Conservation (phyloP, 1,140 invertebrate species). For the Drosophila insularis region DNA sequence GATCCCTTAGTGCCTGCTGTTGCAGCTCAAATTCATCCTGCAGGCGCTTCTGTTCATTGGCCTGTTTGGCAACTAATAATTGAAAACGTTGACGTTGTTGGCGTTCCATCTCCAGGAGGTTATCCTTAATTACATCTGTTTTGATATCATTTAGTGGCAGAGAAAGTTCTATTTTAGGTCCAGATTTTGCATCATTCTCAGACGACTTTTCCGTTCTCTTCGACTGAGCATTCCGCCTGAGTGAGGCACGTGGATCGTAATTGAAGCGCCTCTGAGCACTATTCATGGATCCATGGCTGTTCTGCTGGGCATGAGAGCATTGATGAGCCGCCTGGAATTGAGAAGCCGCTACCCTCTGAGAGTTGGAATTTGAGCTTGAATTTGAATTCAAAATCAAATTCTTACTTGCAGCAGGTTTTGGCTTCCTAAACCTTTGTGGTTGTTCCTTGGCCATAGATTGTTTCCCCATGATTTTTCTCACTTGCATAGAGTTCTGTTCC, state of each 20-base stretch:
- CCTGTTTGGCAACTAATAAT: slow-evolving; percentile 36
- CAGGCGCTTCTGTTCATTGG: slow-evolving; percentile 40
- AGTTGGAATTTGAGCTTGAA: neutral
- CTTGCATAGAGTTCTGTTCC: neutral
- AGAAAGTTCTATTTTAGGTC: neutral
- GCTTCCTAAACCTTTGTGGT: neutral
- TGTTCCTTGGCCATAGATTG: neutral
- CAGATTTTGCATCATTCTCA: neutral
- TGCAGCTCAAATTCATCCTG: slow-evolving; percentile 38
- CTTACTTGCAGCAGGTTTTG: neutral
- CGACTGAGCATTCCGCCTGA: slow-evolving; percentile 14
- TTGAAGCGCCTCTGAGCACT: slow-evolving; percentile 40
- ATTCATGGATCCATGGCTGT: slow-evolving; percentile 14
- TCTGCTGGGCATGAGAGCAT: slow-evolving; percentile 24
- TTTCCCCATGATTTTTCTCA: neutral
- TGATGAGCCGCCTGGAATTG: slow-evolving; percentile 26
- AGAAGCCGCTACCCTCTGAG: neutral
- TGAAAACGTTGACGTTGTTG: slow-evolving; percentile 34
- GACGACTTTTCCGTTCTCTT: neutral
- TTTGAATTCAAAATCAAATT: neutral
- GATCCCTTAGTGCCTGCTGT: slow-evolving; percentile 42
- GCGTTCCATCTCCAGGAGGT: slow-evolving; percentile 14
- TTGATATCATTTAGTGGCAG: neutral
- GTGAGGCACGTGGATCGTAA: slow-evolving; percentile 44
- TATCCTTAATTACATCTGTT: neutral